phyloP scores from a whole-genome alignment of 37 sponge, comb jelly and placozoan species.

The Chondrilla cf. caribensis region DNA sequence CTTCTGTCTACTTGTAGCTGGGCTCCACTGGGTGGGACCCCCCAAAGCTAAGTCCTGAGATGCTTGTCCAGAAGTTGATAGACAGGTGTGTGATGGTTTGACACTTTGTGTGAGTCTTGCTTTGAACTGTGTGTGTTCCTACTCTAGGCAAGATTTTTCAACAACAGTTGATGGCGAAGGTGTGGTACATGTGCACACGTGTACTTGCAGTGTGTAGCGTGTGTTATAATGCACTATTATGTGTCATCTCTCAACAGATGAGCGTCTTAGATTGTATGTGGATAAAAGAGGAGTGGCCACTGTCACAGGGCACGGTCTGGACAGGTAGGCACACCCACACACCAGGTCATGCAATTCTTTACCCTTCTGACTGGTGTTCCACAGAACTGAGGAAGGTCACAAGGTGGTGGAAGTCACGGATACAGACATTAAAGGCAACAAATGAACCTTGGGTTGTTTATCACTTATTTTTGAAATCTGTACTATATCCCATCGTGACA shows the following conservation, averaged over 20 bases:
- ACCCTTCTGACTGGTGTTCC: too few species aligned
- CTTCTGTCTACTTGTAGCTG: not conserved
- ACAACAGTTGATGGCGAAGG: too few species aligned
- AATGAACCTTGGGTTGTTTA: too few species aligned
- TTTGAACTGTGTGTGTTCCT: not conserved
- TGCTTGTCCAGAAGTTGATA: constrained; percentile 17
- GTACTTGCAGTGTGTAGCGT: not conserved
- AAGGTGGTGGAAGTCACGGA: too few species aligned
- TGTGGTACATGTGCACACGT: not conserved
- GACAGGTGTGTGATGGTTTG: not conserved
- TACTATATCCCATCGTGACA: too few species aligned
- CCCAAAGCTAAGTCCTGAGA: not conserved
- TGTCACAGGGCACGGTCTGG: constrained; percentile 5
- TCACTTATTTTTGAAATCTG: too few species aligned
- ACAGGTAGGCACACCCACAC: not conserved
- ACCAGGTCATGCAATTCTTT: not conserved
- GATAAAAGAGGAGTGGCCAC: constrained; percentile 14
- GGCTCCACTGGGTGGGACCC: not conserved
- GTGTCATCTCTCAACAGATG: not conserved
- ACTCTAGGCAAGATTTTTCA: not conserved
- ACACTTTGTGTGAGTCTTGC: too few species aligned
- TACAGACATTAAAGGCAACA: too few species aligned
- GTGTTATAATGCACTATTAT: not conserved
- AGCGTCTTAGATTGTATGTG: constrained; percentile 9
- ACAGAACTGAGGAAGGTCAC: too few species aligned